phyloP scores from a whole-genome alignment of 92 coral and sea anemone genomes.

The Umimayanthus kanabou region DNA sequence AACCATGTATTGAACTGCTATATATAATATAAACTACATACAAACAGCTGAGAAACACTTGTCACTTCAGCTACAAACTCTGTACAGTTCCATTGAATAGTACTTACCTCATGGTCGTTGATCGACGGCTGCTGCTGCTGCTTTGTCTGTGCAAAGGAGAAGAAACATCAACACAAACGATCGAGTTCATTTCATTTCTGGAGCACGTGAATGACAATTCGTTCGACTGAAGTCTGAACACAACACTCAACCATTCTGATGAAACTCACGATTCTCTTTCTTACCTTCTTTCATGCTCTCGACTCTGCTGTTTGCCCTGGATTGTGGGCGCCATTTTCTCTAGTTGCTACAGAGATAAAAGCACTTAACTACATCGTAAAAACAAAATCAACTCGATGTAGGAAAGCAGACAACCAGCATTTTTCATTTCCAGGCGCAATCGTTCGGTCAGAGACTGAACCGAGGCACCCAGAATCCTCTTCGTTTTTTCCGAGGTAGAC shows the following conservation, averaged over 20 bases:
- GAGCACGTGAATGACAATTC: conserved; percentile 26
- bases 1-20: too few relatives aligned
- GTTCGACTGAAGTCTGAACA: not conserved
- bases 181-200: not conserved
- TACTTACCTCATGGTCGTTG: conserved; percentile 19
- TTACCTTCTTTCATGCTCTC: conserved; percentile 36
- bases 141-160: conserved; percentile 1
- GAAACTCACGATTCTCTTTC: not conserved
- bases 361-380: not conserved
- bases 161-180: not conserved
- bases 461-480: conserved; percentile 37
- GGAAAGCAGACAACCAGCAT: not conserved
- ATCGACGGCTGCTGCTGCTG: conserved; percentile 36
- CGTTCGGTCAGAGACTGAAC: conserved; percentile 20
- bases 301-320: conserved; percentile 37
- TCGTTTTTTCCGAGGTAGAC: conserved; percentile 15
- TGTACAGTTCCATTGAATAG: not conserved
- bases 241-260: not conserved
- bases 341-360: not conserved
- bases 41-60: too few relatives aligned
- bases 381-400: not conserved
- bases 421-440: not conserved
- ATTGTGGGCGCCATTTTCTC: conserved; percentile 37
- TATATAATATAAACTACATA: too few relatives aligned
- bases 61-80: too few relatives aligned